A percentile compares a stretch with the other conserved stretches of the same genome.
These are phyloP conservation scores for Nemurella pictetii DNA, from an alignment of 2,888 invertebrate genomes.

Conservation along the genomic window DNA sequence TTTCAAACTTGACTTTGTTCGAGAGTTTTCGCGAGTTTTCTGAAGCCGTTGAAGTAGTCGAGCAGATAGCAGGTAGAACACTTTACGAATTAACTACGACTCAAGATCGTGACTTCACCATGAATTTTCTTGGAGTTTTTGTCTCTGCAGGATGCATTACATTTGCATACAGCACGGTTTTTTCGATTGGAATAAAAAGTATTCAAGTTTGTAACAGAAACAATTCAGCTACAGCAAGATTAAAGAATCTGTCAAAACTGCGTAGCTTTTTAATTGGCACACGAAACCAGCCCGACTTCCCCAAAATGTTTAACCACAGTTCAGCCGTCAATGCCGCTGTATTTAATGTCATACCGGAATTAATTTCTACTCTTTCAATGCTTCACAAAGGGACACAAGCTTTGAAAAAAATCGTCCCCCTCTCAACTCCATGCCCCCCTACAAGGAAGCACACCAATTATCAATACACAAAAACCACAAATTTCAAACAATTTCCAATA, in stretches of 20 bases:
- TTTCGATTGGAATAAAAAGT: neutral
- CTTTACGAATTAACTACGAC: neutral
- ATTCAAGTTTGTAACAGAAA: neutral
- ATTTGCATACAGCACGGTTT: neutral
- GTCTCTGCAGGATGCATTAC: neutral
- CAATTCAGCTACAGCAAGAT: neutral
- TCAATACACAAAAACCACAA: neutral
- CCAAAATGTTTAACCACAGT: neutral
- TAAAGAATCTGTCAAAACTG: neutral
- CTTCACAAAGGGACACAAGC: neutral
- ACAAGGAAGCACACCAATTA: neutral
- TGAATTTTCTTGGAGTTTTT: neutral
- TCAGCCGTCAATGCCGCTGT: no score
- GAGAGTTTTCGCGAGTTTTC: neutral
- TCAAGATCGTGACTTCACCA: neutral
- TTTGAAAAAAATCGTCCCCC: neutral
- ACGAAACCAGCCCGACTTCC: neutral
- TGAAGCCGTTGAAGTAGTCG: neutral
- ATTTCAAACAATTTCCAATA: neutral
- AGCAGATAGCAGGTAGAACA: neutral
- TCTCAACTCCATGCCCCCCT: neutral
- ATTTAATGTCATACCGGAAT: neutral
- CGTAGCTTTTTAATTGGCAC: neutral
- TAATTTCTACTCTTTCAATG: neutral
- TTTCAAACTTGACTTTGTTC: no score